These are phyloP conservation scores for Sanderia malayensis DNA, from an alignment of 30 jellyfish, hydroid and myxozoan species.

Conservation along the genomic window DNA sequence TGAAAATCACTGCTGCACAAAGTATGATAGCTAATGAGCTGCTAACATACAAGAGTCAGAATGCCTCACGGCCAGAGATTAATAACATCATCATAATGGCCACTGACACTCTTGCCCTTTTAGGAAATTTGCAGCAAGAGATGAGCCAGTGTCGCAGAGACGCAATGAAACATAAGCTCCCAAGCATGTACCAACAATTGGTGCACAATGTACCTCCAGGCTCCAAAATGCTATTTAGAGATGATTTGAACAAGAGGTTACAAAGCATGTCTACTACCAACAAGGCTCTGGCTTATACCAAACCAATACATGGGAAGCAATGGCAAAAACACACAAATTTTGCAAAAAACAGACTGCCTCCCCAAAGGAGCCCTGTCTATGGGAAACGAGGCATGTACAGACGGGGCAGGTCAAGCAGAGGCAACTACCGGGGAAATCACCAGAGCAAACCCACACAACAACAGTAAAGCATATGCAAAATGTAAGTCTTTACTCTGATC, in stretches of 20 bases:
- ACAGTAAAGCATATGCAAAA: background rate
- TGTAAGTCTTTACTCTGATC: constrained; percentile 13
- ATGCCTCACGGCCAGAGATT: background rate
- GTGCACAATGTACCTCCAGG: constrained; percentile 20
- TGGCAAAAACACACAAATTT: background rate
- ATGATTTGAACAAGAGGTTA: constrained; percentile 18
- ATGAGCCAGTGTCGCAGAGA: constrained; percentile 13
- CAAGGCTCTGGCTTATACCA: constrained; percentile 10
- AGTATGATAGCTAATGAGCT: constrained; percentile 14
- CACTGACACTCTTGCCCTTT: constrained; percentile 27
- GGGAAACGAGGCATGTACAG: constrained; percentile 19
- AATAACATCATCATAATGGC: constrained; percentile 6
- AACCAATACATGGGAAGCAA: background rate
- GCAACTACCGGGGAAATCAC: constrained; percentile 10
- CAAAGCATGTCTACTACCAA: constrained; percentile 26
- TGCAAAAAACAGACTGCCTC: constrained; percentile 20
- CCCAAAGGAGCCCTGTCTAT: constrained; percentile 42
- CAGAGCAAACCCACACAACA: constrained; percentile 23
- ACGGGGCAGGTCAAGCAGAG: constrained; percentile 15
- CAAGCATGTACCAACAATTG: constrained; percentile 5
- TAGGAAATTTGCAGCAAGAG: constrained; percentile 24
- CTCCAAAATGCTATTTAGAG: constrained; percentile 21
- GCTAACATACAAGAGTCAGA: background rate
- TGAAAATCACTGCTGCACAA: constrained; percentile 15
- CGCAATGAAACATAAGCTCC: constrained; percentile 3